These are phyloP conservation scores for Lucifuga dentata DNA, from an alignment of 2,113 vertebrate species.

Conservation along the genomic window DNA sequence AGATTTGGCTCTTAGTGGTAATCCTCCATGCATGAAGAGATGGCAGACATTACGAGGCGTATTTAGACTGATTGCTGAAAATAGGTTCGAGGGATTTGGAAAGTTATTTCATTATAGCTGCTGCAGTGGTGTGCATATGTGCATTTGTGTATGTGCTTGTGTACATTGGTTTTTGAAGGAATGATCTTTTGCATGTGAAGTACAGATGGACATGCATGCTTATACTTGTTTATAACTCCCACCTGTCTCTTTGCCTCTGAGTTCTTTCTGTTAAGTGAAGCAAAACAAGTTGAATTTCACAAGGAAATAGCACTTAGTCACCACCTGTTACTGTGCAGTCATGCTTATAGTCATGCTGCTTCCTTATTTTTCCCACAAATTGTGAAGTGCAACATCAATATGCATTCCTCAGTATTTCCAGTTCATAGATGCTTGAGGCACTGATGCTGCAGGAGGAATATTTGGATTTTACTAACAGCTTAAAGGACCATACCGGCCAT, in stretches of 20 bases:
- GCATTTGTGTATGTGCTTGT: not conserved
- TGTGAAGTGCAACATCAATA: too few species aligned
- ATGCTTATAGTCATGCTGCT: too few species aligned
- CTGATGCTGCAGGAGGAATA: too few species aligned
- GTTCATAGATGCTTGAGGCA: too few species aligned
- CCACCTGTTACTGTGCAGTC: not conserved
- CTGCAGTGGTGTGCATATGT: conserved; percentile 31
- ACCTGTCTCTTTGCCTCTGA: not conserved
- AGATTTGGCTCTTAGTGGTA: conserved; percentile 72
- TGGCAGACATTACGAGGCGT: conserved; percentile 73
- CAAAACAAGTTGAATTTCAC: conserved; percentile 2
- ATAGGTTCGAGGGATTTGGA: conserved; percentile 67
- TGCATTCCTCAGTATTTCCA: too few species aligned
- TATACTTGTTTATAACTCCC: not conserved
- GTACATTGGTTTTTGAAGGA: not conserved
- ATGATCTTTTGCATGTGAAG: conserved; percentile 23
- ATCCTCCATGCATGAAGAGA: conserved; percentile 73
- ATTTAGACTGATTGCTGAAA: conserved; percentile 72
- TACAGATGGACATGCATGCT: not conserved
- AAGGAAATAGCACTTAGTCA: not conserved
- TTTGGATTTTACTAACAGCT: too few species aligned
- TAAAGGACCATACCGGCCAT: too few species aligned
- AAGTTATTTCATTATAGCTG: conserved; percentile 60
- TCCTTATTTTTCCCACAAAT: too few species aligned
- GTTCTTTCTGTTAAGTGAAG: conserved; percentile 13